Percentiles rank a stretch among this genome's conserved stretches.
These are phyloP conservation scores for Chamaea fasciata DNA, from an alignment of 2,113 vertebrate species.

Conservation along the genomic window DNA sequence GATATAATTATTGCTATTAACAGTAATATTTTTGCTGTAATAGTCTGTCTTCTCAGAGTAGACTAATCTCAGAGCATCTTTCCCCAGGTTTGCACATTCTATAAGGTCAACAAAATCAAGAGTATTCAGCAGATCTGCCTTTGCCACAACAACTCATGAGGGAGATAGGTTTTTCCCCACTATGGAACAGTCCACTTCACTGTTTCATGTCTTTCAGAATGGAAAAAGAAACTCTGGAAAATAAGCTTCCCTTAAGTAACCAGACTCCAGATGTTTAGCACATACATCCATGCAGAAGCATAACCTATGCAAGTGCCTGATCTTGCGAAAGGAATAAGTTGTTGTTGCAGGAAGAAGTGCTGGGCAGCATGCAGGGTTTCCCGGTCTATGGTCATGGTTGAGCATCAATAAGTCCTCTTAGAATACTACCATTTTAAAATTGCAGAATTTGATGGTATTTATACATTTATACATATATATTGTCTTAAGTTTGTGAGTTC, in stretches of 20 bases:
- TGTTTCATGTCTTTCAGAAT: neutral
- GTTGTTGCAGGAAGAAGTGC: neutral
- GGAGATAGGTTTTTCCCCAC: neutral
- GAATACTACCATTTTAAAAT: neutral
- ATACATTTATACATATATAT: neutral
- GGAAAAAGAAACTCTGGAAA: neutral
- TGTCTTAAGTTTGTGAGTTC: neutral
- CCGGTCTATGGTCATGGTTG: neutral
- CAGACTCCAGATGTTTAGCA: slow-evolving; percentile 1
- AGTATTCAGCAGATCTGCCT: neutral
- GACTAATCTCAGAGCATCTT: neutral
- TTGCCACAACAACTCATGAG: neutral
- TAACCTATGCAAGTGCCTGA: neutral
- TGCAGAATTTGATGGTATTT: neutral
- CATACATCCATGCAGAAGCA: neutral
- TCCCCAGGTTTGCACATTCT: neutral
- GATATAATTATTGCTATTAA: neutral
- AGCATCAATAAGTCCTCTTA: neutral
- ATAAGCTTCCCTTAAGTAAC: neutral
- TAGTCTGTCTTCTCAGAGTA: neutral
- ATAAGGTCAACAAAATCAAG: neutral
- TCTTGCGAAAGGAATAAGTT: neutral
- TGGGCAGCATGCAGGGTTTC: neutral
- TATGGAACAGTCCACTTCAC: neutral
- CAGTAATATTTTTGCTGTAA: neutral